Base-by-base conservation (phyloP, 2,113 vertebrate genomes). In the Bubo bubo region DNA sequence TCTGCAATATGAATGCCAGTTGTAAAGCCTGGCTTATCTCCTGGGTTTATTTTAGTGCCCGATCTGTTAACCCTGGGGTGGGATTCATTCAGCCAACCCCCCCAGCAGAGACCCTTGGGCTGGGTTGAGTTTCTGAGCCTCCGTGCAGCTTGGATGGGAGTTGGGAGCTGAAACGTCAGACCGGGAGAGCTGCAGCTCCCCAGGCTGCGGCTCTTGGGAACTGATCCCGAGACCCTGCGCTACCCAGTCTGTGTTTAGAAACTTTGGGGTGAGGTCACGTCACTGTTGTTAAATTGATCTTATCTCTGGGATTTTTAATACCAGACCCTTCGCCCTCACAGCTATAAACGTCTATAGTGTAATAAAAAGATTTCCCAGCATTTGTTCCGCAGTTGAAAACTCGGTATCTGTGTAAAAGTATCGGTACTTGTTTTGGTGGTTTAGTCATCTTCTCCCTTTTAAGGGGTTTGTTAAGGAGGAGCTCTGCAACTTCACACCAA, bases 101-200 rank as follows among this genome's bases (percentile, higher is more conserved):
- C 39, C 12, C 14, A 21, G 2, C 20, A 41, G 12, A 28, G 22
- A 67, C 8, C 32, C 17, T 32, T 4, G 27, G 55, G 62, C 52
- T 5, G 0, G 1, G 10, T 2, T 0, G 16, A 10, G 59, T 24
- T 79, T 58, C 12, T 2, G 39, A 64, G 20, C 15, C 37, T 32
- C 4, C 1, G 8, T 16, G 19, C 59, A 14, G 35, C 52, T 28
- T 8, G 4, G 50, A 6, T 3, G 13, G 58, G 62, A 64, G 28
- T 3, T 47, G 49, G 62, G 67, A 67, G 21, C 34, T 0, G 2
- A 79, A 56, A 13, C 3, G 1, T 17, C 6, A 1, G 23, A 7
- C 28, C 60, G 66, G 28, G 41, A 82, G 56, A 35, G 35, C 3
- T 32, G 7, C 35, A 34, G 0, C 52, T 85, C 32, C 45, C 37